Percentiles rank a stretch among this genome's conserved stretches.
phyloP scores from a whole-genome alignment of 2,113 vertebrate species.

The Mobula hypostoma region DNA sequence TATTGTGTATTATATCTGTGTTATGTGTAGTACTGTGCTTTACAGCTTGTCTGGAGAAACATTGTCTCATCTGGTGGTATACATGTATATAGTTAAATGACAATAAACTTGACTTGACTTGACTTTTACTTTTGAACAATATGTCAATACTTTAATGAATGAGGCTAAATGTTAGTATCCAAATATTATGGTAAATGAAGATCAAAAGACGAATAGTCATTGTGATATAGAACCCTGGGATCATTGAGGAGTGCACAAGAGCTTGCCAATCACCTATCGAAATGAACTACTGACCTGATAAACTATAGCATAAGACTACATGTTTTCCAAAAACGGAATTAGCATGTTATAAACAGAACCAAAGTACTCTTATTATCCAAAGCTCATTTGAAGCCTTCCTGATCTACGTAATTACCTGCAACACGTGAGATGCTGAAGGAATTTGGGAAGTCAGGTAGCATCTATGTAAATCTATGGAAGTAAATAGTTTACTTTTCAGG shows the following conservation, averaged over 20 bases:
- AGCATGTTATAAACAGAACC: background rate
- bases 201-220: background rate
- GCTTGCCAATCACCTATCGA: background rate
- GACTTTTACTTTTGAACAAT: background rate
- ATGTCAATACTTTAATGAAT: background rate
- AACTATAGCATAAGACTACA: background rate
- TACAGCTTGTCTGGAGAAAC: too few species aligned
- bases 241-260: background rate
- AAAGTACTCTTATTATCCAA: background rate
- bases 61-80: too few species aligned
- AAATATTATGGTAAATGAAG: background rate
- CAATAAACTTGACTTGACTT: too few species aligned
- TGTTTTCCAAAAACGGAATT: background rate
- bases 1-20: too few species aligned
- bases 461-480: too few species aligned
- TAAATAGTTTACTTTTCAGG: too few species aligned
- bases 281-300: background rate
- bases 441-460: too few species aligned
- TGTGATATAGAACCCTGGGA: background rate
- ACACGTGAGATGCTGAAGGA: too few species aligned
- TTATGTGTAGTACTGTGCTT: too few species aligned
- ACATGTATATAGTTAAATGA: too few species aligned
- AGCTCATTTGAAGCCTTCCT: too few species aligned
- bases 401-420: too few species aligned
- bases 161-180: background rate